Evolutionary conservation across 2,888 invertebrate species (phyloP), one percentile per base, ranked within the genome.

Genomic region (Rotaria socialis): DNA sequence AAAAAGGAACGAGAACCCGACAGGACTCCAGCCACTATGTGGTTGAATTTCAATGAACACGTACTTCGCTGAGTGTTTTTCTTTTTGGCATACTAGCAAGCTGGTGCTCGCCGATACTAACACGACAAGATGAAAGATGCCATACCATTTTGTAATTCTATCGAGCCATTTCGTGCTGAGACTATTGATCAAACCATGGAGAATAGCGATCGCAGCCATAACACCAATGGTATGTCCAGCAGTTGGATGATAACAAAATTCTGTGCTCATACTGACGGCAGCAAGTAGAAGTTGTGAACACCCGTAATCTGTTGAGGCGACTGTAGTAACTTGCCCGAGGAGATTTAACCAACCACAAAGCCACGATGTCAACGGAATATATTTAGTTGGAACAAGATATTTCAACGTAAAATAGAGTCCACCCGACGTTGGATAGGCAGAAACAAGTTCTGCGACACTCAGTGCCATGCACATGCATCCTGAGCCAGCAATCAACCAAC

Each of bases 241-340:
- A 22, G 75, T 75, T 41, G 43, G 41, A 1, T 41, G 41, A 47
- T 75, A 75, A 75, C 43, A 22, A 41, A 43, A 43, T 5, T 43
- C 75, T 75, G 41, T 75, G 22, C 43, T 43, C 41, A 75, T 75
- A 75, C 41, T 47, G 43, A 75, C 16, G 5, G 43, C 24, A 24
- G 75, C 75, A 11, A 75, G 75, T 43, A 75, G 41, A 41, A 75
- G 41, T 47, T 75, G 75, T 3, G 75, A 75, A 43, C 41, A 47
- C 43, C 43, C 75, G 43, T 75, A 75, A 11, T 75, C 75, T 75
- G 75, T 75, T 11, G 75, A 75, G 22, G 75, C 75, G 10, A 75
- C 75, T 43, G 43, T 43, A 24, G 75, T 43, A 1, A 75, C 24
- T 47, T 75, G 75, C 6, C 75, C 75, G 22, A 75, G 75, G 22